Conservation (phyloP, 92 coral and sea anemone species). For the Phenganax stokvisi region DNA sequence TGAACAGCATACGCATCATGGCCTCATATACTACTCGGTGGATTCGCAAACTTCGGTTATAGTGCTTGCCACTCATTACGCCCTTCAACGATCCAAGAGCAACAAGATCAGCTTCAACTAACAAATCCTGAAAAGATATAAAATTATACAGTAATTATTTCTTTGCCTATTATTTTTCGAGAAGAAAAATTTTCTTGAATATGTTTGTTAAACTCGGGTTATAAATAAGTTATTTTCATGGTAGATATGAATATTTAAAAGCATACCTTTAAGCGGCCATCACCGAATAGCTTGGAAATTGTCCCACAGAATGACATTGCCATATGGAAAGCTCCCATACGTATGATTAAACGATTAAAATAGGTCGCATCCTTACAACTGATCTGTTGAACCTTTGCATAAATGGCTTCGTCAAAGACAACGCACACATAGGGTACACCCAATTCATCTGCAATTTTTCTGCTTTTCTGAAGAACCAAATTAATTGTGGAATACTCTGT, state of each 20-base stretch:
- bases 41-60: conserved; percentile 53
- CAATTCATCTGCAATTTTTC: conserved; percentile 11
- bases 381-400: conserved; percentile 9
- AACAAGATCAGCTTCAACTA: conserved; percentile 52
- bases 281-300: conserved; percentile 4
- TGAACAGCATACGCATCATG: conserved; percentile 32
- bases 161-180: not conserved
- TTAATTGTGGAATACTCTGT: conserved; percentile 7
- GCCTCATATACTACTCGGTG: conserved; percentile 47
- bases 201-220: too few relatives aligned
- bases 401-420: conserved; percentile 24
- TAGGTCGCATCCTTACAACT: conserved; percentile 13
- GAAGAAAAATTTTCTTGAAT: too few relatives aligned
- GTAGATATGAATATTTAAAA: not conserved
- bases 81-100: conserved; percentile 59
- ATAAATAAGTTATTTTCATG: not conserved
- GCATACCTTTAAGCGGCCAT: conserved; percentile 16
- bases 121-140: conserved; percentile 44
- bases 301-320: conserved; percentile 25
- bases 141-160: not conserved
- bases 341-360: not conserved
- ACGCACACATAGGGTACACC: not conserved
- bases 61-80: conserved; percentile 58
- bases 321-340: conserved; percentile 19
- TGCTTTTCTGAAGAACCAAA: conserved; percentile 3